phyloP scores from a whole-genome alignment of 2,888 invertebrate species.

The Melieria picta region DNA sequence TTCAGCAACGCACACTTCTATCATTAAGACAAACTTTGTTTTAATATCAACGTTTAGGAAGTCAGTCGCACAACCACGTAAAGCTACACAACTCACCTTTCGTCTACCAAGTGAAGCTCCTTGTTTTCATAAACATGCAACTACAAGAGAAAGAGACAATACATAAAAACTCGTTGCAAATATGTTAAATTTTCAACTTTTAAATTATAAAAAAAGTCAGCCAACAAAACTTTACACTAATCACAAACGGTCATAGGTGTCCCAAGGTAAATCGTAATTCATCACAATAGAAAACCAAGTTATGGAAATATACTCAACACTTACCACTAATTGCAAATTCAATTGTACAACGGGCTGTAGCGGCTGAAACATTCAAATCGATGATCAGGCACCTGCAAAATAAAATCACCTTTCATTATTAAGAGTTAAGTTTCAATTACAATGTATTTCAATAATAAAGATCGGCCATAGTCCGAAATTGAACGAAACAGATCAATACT shows the following conservation, averaged over 20 bases:
- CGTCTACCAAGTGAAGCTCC: background rate
- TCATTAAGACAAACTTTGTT: too few relatives aligned
- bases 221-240: constrained; percentile 48
- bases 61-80: too few relatives aligned
- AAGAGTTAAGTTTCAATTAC: too few relatives aligned
- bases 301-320: too few relatives aligned
- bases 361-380: constrained; percentile 25
- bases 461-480: constrained; percentile 34
- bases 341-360: background rate
- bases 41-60: too few relatives aligned
- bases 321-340: too few relatives aligned
- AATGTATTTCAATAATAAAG: constrained; percentile 25
- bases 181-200: too few relatives aligned
- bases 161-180: background rate
- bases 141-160: constrained; percentile 25
- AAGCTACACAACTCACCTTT: background rate
- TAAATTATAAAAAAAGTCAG: background rate
- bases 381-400: constrained; percentile 32
- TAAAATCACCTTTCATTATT: too few relatives aligned
- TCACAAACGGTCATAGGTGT: constrained; percentile 59
- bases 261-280: constrained; percentile 58
- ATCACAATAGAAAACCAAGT: constrained; percentile 40
- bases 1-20: too few relatives aligned
- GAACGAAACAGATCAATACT: background rate
- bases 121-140: background rate